Evolutionary conservation across 1,140 invertebrate species (phyloP), one percentile per base, ranked within the genome.

Genomic region (Calosoma granatense): DNA sequence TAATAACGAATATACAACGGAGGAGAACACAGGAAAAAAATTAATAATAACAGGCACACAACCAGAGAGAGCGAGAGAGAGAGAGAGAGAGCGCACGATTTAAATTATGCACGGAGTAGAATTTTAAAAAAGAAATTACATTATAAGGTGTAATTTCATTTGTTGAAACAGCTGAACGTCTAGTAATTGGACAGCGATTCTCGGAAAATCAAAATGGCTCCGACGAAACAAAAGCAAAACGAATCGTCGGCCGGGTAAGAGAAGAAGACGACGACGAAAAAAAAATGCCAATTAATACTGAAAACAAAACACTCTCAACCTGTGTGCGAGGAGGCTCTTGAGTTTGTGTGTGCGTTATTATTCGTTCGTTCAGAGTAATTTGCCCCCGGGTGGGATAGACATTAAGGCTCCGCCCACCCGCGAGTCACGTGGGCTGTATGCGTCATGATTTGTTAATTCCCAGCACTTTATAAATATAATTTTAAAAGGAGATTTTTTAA

Each of bases 81-180:
- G 30, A 59, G 26, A 59, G 53, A 20, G 43, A 30, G 53, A 23
- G 56, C 20, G 51, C 36, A 60, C 12, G 53, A 17, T 56, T 23
- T 56, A 53, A 65, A 64, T 66, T 63, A 64, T 61, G 58, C 53
- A 63, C 41, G 22, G 22, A n/a, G 22, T 30, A 57, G 9, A 53
- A 63, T 62, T 59, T 60, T 63, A 61, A 60, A 64, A 59, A 61
- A 47, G 41, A 64, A 64, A 65, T 65, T 63, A 57, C 72, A 63
- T 63, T 67, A 57, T 72, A 73, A 67, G 77, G 78, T 63, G 79
- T 82, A 63, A 82, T 81, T 62, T 67, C 63, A 63, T 67, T 67
- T 64, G 65, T 64, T 65, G 41, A 64, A 64, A 61, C 65, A 67
- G 62, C 60, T 58, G 63, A 65, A 51, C 61, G 60, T 55, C 58